phyloP scores from a whole-genome alignment of 2,113 vertebrate species.

The Crotalus tigris region DNA sequence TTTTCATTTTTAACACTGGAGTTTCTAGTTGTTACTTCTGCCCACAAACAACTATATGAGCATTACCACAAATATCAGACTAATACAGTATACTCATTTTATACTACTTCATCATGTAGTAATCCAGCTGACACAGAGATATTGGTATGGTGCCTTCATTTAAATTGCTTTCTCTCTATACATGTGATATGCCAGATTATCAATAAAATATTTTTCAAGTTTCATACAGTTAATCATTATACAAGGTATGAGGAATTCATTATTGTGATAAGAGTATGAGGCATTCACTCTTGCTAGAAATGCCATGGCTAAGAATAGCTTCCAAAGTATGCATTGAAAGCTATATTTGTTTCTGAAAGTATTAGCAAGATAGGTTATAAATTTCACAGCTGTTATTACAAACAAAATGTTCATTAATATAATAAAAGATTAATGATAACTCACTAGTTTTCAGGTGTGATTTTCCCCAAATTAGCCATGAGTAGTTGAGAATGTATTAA shows the following conservation, averaged over 20 bases:
- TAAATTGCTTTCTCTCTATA: neutral
- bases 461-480: neutral
- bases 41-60: neutral
- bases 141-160: constrained; percentile 19
- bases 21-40: neutral
- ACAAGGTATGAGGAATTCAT: constrained; percentile 62
- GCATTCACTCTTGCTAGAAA: constrained; percentile 55
- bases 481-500: neutral
- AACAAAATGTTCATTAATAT: neutral
- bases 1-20: neutral
- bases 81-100: neutral
- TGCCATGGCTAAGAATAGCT: constrained; percentile 68
- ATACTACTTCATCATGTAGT: neutral
- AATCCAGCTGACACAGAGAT: neutral
- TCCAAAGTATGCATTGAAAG: constrained; percentile 36
- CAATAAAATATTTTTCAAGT: constrained; percentile 20
- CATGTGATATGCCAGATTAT: constrained; percentile 34
- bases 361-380: neutral
- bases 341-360: constrained; percentile 56
- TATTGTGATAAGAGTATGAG: constrained; percentile 62
- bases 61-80: neutral
- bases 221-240: constrained; percentile 41
- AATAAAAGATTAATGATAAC: neutral
- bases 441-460: neutral
- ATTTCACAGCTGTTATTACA: neutral